Evolutionary conservation across 2,113 vertebrate genomes (phyloP).

Genomic region (Alexandromys fortis): DNA sequence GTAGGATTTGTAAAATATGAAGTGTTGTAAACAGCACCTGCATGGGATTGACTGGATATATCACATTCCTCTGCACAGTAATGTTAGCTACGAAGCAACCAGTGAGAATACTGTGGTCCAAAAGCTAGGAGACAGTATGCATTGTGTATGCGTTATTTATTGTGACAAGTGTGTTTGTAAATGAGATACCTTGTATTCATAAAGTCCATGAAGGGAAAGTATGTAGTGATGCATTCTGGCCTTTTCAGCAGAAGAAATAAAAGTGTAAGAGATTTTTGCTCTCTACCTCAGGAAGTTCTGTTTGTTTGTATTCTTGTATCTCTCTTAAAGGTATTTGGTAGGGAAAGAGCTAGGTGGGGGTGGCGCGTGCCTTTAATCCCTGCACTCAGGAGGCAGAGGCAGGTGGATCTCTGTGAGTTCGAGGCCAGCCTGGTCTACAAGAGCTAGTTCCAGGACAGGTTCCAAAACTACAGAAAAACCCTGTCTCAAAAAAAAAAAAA

Average conservation of each 20-base stretch:
- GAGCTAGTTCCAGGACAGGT: too few species aligned
- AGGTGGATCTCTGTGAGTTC: too few species aligned
- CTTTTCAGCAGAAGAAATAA: constrained; percentile 19
- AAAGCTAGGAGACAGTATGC: not conserved
- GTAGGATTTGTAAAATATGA: constrained; percentile 12
- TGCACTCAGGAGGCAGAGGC: too few species aligned
- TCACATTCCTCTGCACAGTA: not conserved
- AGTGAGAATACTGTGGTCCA: not conserved
- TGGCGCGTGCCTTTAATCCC: too few species aligned
- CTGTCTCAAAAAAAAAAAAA: too few species aligned
- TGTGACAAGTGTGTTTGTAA: not conserved
- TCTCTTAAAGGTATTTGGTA: not conserved
- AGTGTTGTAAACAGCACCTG: constrained; percentile 2
- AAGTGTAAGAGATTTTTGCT: constrained; percentile 31
- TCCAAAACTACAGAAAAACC: too few species aligned
- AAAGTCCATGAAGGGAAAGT: not conserved
- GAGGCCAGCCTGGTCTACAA: too few species aligned
- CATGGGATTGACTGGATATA: not conserved
- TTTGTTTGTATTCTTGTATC: constrained; percentile 9
- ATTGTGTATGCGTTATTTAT: not conserved
- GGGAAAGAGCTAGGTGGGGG: too few species aligned
- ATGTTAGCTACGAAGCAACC: not conserved
- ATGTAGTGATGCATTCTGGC: not conserved
- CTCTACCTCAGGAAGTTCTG: not conserved
- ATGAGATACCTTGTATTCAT: not conserved